phyloP scores from a whole-genome alignment of 2,797 vertebrate species.

The Acanthiza pusilla region DNA sequence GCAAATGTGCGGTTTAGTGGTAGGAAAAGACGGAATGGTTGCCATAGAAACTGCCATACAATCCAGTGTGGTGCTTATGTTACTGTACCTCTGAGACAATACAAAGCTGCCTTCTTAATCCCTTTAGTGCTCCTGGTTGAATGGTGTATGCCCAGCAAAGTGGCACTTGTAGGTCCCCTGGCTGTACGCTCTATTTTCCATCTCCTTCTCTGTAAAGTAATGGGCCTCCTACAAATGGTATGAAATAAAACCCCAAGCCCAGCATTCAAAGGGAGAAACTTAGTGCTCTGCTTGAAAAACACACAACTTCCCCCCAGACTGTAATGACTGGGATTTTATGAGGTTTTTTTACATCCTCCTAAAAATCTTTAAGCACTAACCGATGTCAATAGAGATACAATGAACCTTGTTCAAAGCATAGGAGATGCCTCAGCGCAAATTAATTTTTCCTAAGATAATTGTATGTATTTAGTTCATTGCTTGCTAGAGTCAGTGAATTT shows the following conservation, averaged over 20 bases:
- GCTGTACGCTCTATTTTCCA: background rate
- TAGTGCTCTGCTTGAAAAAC: background rate
- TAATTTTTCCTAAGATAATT: conserved; percentile 22
- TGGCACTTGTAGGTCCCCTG: conserved; percentile 34
- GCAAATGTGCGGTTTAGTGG: background rate
- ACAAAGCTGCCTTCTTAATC: conserved; percentile 48
- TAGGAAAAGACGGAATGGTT: conserved; percentile 18
- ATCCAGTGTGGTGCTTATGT: conserved; percentile 10
- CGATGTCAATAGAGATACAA: background rate
- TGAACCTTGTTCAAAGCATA: background rate
- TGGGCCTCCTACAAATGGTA: background rate
- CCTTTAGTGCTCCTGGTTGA: conserved; percentile 51
- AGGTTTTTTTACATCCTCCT: background rate
- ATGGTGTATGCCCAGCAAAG: conserved; percentile 38
- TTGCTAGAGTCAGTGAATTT: background rate
- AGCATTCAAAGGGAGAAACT: background rate
- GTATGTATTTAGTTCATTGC: background rate
- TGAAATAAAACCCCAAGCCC: background rate
- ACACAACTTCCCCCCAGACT: conserved; percentile 4
- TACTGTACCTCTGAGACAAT: conserved; percentile 53
- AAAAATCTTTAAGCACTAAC: conserved; percentile 14
- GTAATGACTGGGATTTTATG: conserved; percentile 6
- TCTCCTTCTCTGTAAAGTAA: background rate
- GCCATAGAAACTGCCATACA: conserved; percentile 59
- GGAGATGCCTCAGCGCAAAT: background rate